Conservation (phyloP, 1,140 invertebrate species). For the Leguminivora glycinivorella region DNA sequence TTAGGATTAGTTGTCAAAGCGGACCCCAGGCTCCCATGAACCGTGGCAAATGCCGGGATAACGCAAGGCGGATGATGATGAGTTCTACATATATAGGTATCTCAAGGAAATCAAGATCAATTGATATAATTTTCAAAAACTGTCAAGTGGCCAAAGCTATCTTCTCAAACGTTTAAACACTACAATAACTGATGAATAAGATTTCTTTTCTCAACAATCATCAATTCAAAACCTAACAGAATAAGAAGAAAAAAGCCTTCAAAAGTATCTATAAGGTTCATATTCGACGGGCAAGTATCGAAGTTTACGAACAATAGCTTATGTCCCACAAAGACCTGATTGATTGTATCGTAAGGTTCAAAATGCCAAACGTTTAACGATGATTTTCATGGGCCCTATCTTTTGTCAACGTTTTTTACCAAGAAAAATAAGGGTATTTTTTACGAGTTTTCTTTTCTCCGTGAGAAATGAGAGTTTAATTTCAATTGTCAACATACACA, state of each 20-base stretch:
- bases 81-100: no score
- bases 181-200: no score
- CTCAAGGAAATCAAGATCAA: no score
- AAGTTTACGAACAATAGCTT: background rate
- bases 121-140: no score
- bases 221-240: background rate
- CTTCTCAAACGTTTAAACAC: no score
- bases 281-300: background rate
- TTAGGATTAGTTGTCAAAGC: no score
- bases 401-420: background rate
- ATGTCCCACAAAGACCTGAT: constrained; percentile 13
- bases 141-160: no score
- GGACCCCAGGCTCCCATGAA: no score
- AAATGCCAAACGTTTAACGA: constrained; percentile 18
- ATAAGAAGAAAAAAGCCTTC: background rate
- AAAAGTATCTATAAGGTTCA: background rate
- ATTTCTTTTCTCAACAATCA: background rate
- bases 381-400: constrained; percentile 9
- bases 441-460: background rate
- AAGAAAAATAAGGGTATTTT: background rate
- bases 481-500: background rate
- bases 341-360: constrained; percentile 16
- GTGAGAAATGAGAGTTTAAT: background rate
- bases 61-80: no score
- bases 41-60: no score